Percentiles rank a stretch among this genome's conserved stretches.
phyloP scores from a whole-genome alignment of 53 echinoderm and acorn worm species.

The Luidia sarsii region DNA sequence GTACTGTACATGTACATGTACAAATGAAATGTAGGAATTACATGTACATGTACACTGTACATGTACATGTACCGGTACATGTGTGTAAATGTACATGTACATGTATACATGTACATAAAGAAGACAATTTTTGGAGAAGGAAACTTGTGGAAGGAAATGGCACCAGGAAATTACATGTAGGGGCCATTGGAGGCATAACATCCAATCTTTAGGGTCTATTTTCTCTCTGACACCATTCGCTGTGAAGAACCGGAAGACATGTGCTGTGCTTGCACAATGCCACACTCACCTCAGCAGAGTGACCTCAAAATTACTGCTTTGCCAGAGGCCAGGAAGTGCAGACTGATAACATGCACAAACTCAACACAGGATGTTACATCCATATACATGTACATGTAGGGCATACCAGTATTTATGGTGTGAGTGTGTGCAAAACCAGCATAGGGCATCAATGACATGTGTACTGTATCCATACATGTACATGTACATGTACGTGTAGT shows the following conservation, averaged over 20 bases:
- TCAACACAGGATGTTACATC: not conserved
- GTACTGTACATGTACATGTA: not conserved
- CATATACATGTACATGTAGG: too few relatives aligned
- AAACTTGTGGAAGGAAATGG: too few relatives aligned
- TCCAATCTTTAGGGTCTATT: not conserved
- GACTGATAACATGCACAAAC: not conserved
- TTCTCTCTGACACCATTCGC: not conserved
- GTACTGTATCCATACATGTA: too few relatives aligned
- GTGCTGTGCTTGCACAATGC: too few relatives aligned
- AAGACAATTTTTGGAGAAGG: not conserved
- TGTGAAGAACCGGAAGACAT: not conserved
- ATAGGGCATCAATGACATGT: too few relatives aligned
- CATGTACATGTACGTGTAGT: conserved; percentile 10
- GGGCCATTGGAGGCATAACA: not conserved
- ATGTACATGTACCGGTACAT: not conserved
- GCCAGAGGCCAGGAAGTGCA: not conserved
- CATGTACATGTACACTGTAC: not conserved
- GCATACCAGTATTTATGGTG: not conserved
- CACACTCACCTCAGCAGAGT: not conserved
- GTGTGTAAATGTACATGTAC: not conserved
- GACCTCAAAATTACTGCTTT: not conserved
- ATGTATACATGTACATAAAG: not conserved
- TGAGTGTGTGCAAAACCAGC: not conserved
- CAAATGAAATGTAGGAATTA: not conserved
- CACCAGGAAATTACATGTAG: not conserved